Percentiles rank a stretch among this genome's conserved stretches.
Evolutionary conservation across 2,797 vertebrate species (phyloP).

Genomic region (Propithecus deckenii): DNA sequence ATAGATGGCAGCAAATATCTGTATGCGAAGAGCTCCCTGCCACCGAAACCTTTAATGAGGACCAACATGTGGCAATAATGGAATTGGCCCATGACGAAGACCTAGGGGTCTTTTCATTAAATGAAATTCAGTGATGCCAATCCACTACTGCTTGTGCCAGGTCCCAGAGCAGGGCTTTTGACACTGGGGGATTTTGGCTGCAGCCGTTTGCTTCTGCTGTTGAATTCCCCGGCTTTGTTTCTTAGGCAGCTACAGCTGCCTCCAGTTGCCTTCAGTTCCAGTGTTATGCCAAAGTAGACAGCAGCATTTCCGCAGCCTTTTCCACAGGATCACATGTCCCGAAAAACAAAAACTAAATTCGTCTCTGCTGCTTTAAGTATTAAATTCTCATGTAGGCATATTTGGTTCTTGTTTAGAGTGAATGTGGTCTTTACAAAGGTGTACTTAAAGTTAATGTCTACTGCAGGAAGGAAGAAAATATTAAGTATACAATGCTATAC

Average conservation of each 20-base stretch:
- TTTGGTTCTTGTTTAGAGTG: background rate
- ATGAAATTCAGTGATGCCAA: constrained; percentile 17
- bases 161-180: background rate
- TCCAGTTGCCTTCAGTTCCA: constrained; percentile 16
- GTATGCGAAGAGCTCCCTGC: background rate
- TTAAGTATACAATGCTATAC: background rate
- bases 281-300: background rate
- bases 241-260: constrained; percentile 37
- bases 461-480: background rate
- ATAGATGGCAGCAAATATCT: background rate
- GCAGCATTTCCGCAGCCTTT: background rate
- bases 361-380: background rate
- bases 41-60: background rate
- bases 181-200: background rate
- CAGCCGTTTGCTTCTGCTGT: constrained; percentile 32
- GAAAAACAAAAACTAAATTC: background rate
- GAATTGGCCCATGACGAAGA: background rate
- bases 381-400: background rate
- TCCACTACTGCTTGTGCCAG: background rate
- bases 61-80: background rate
- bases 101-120: constrained; percentile 50
- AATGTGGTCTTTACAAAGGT: background rate
- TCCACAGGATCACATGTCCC: rapidly evolving
- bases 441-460: background rate
- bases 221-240: background rate